Evolutionary conservation across 2,888 invertebrate species (phyloP).

Genomic region (Orthosia cruda): DNA sequence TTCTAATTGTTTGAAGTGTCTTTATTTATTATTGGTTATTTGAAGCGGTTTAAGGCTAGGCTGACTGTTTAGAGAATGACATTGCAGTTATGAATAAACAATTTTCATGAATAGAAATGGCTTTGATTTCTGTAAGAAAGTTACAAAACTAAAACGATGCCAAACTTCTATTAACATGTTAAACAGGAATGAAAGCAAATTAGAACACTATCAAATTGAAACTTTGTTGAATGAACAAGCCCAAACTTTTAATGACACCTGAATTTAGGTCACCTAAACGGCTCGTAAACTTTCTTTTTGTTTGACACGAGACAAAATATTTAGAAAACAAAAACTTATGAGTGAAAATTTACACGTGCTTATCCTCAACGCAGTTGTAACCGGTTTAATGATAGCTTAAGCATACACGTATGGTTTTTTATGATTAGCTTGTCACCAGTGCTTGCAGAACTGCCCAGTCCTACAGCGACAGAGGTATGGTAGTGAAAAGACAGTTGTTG

Average conservation of each 20-base stretch:
- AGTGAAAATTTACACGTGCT: too few species aligned
- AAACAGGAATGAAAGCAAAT: slow-evolving; percentile 1
- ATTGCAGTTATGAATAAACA: too few species aligned
- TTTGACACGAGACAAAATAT: neutral
- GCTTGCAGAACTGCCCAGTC: too few species aligned
- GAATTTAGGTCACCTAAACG: slow-evolving; percentile 3
- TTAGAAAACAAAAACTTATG: too few species aligned
- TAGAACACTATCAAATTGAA: slow-evolving; percentile 3
- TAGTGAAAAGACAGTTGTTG: too few species aligned
- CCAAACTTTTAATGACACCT: slow-evolving; percentile 6
- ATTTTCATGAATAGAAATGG: neutral
- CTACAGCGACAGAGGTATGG: too few species aligned
- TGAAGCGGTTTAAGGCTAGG: neutral
- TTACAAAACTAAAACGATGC: neutral
- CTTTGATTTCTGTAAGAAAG: neutral
- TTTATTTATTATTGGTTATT: slow-evolving; percentile 2
- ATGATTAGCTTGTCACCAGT: too few species aligned
- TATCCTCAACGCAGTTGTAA: too few species aligned
- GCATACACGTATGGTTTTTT: too few species aligned
- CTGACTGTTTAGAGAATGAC: too few species aligned
- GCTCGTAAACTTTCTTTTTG: neutral
- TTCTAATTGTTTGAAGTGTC: neutral
- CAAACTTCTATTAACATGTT: neutral
- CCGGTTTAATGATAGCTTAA: too few species aligned
- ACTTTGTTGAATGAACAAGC: neutral